Base-by-base conservation (phyloP, 2,113 vertebrate species). In the Athene noctua region DNA sequence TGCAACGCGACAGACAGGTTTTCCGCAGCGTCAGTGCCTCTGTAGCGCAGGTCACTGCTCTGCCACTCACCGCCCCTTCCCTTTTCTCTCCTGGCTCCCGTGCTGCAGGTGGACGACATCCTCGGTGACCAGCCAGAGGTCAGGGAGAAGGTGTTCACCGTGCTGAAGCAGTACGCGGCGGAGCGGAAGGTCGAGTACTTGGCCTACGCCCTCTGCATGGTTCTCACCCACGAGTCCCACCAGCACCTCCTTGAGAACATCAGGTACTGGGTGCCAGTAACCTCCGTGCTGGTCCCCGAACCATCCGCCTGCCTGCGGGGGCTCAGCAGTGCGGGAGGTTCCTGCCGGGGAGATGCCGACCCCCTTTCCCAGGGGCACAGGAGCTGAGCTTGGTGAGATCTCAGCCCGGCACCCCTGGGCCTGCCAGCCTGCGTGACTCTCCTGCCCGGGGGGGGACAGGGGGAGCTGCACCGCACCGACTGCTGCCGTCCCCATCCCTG, bases 161-260 rank as follows among this genome's bases (percentile, higher is more conserved):
- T 98, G 10, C 97, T 99, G 93, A 99, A 99, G 98, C 99, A 99
- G 90, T 99, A 99, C 1, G 99, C 99, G 0, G 98, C 99, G 0
- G 99, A 99, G 97, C 98, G 98, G 96, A 99, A 97, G 38, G 99
- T 99, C 18, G 99, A 99, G 27, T 98, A 98, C 97, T 92, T 99
- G 98, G 99, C 99, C n/a, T 95, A 97, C 0, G 97, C 98, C 36
- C 98, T 99, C 75, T 97, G 99, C 32, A 97, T 98, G 93, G 97
- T 98, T 6, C 98, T 99, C 84, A 98, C 97, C 83, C 98, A 95
- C 0, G 99, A 99, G 47, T 98, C 98, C 72, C 98, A 98, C 15
- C 98, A 97, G 25, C 98, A 98, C 34, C 99, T 99, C 52, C 97
- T 99, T 74, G 98, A 99, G 96, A 99, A 94, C 97, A 99, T 99